Evolutionary conservation across 2,113 vertebrate species (phyloP), one percentile per base, ranked within the genome.

Genomic region (Seriola aureovittata): DNA sequence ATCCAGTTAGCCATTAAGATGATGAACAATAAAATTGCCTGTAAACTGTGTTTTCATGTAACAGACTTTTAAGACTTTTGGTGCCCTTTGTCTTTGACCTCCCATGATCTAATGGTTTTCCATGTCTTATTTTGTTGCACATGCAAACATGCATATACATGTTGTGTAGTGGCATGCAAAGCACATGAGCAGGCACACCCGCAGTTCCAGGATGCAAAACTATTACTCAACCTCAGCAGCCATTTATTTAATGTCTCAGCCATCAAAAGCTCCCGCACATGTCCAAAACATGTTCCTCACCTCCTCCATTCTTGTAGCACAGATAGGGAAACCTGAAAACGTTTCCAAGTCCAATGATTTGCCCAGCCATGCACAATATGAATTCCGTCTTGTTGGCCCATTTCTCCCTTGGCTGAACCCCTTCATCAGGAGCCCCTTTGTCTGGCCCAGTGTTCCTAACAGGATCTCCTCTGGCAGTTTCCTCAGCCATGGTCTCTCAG

Each of bases 291-390:
- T 4, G 0, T 23, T 3, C n/a, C 96, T 96, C 85, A 97, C 97
- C 97, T 50, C 96, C 97, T 21, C 97, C 97, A 0, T 97, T 96
- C 74, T 89, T 97, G 93, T 94, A 99, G 95, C 97, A 99, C 83
- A 99, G 94, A 92, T 97, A 99, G 0, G 98, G 98, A 73, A 99
- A 99, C 32, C 96, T 95, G 97, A 96, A 97, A 73, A 99, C 94
- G 0, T 97, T 98, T 42, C 96, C 97, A 46, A 99, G 91, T 23
- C 97, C 97, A n/a, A 98, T 96, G 88, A 99, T 97, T 88, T 96
- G 96, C 14, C 97, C 98, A 0, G 96, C 96, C 95, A 98, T 96
- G 13, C 97, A 97, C 19, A 99, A 88, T 42, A 98, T 60, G 75
- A 97, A 99, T 75, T 99, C 97, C 78, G 89, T 93, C 79, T 98